Conservation (phyloP, 2,113 vertebrate species). For the Chaenocephalus aceratus region DNA sequence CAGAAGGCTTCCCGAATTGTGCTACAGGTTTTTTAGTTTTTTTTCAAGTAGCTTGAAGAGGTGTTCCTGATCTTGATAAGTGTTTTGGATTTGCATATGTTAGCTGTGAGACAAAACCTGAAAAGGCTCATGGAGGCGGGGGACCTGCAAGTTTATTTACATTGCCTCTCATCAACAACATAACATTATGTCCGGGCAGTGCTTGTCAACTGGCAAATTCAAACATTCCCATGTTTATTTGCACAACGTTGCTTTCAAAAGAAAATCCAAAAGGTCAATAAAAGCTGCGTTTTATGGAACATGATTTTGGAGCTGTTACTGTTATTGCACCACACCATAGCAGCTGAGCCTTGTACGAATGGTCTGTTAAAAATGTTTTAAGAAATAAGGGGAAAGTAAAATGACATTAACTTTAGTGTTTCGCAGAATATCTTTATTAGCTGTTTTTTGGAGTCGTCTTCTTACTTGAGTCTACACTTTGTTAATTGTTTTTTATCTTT, state of each 20-base stretch:
- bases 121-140: background rate
- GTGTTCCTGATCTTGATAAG: background rate
- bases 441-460: slow-evolving; percentile 3
- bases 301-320: background rate
- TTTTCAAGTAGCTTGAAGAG: background rate
- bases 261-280: background rate
- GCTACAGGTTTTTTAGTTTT: background rate
- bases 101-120: background rate
- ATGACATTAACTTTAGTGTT: background rate
- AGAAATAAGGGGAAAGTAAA: slow-evolving; percentile 12
- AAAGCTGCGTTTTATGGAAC: background rate
- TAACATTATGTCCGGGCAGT: background rate
- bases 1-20: background rate
- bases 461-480: slow-evolving; percentile 3
- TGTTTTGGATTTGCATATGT: background rate
- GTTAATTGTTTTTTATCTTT: background rate
- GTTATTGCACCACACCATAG: background rate
- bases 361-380: background rate
- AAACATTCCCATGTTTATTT: background rate
- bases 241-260: background rate
- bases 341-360: background rate
- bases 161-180: background rate
- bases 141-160: background rate
- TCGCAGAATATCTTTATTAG: slow-evolving; percentile 6
- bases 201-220: background rate